phyloP scores from a whole-genome alignment of 2,797 vertebrate species.

The Liasis olivaceus region DNA sequence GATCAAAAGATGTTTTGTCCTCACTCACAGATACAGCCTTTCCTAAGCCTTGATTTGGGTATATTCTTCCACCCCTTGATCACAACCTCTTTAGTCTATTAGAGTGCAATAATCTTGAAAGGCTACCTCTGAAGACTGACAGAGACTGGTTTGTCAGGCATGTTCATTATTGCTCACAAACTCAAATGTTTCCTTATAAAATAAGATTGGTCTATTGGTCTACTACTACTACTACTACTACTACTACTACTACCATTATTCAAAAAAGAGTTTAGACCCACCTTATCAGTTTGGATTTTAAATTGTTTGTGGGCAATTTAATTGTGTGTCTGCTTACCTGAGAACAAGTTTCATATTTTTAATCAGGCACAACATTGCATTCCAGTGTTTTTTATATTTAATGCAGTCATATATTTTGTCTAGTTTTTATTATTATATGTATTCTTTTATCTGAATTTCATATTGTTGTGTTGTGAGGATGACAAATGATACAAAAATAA shows the following conservation, averaged over 20 bases:
- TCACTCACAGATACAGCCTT: neutral
- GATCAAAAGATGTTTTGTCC: neutral
- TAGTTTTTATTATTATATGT: neutral
- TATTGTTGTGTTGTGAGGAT: neutral
- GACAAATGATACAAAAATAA: neutral
- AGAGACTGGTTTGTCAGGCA: neutral
- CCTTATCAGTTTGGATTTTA: neutral
- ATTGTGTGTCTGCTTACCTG: neutral
- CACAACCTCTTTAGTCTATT: neutral
- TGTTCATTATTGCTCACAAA: neutral
- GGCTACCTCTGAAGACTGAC: neutral
- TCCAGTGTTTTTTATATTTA: neutral
- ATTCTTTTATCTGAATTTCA: neutral
- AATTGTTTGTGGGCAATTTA: neutral
- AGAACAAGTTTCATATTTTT: neutral
- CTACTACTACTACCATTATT: too few species aligned
- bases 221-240: too few species aligned
- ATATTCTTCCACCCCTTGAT: neutral
- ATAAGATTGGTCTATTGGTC: neutral
- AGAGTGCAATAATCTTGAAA: neutral
- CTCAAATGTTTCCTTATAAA: neutral
- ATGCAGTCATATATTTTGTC: neutral
- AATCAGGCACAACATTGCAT: neutral
- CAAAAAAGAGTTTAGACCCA: too few species aligned
- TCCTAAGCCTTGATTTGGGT: neutral